Percentiles rank a stretch among this genome's conserved stretches.
phyloP scores from a whole-genome alignment of 1,140 invertebrate genomes.

The Drosophila melanica region DNA sequence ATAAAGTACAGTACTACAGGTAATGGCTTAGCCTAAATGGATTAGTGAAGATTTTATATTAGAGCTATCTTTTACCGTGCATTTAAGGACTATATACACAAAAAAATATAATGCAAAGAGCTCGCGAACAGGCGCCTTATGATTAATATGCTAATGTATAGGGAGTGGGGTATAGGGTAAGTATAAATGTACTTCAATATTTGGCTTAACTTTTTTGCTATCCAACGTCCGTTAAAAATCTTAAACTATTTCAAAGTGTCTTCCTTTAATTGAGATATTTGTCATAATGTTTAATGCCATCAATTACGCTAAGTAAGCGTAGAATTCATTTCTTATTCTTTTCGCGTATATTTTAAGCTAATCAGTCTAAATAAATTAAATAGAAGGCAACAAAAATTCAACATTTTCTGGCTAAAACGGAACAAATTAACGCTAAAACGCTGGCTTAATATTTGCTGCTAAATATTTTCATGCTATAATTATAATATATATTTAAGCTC shows the following conservation, averaged over 20 bases:
- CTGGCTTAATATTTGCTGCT: slow-evolving; percentile 67
- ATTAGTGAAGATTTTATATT: slow-evolving; percentile 50
- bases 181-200: slow-evolving; percentile 56
- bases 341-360: slow-evolving; percentile 72
- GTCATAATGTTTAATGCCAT: slow-evolving; percentile 39
- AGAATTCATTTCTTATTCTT: slow-evolving; percentile 12
- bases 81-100: slow-evolving; percentile 60
- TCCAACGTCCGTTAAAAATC: slow-evolving; percentile 52
- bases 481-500: slow-evolving; percentile 18
- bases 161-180: slow-evolving; percentile 31
- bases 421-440: slow-evolving; percentile 57
- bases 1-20: slow-evolving; percentile 52
- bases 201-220: slow-evolving; percentile 71
- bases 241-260: slow-evolving; percentile 52
- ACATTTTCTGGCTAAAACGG: slow-evolving; percentile 44
- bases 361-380: slow-evolving; percentile 75
- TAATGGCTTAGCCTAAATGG: slow-evolving; percentile 53
- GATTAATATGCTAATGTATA: slow-evolving; percentile 21
- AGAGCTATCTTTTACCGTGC: slow-evolving; percentile 73
- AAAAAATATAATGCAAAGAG: slow-evolving; percentile 7
- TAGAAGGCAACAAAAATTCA: slow-evolving; percentile 55
- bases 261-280: slow-evolving; percentile 46
- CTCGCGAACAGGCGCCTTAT: slow-evolving; percentile 24
- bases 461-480: slow-evolving; percentile 50
- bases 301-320: slow-evolving; percentile 47